Percentiles rank a stretch among this genome's conserved stretches.
phyloP scores from a whole-genome alignment of 2,113 vertebrate species.

The Fulmarus glacialis region DNA sequence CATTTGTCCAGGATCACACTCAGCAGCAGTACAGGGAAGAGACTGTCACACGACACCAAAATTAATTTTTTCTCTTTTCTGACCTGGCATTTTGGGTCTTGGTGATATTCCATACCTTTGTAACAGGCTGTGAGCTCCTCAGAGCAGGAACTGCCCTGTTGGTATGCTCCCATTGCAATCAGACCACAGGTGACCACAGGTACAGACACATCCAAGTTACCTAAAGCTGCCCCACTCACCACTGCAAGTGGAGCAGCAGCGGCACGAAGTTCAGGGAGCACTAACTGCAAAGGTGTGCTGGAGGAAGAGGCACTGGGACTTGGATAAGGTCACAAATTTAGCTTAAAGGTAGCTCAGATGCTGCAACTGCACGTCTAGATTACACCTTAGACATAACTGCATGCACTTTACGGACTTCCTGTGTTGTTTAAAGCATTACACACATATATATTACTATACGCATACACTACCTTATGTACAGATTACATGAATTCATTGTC shows the following conservation, averaged over 20 bases:
- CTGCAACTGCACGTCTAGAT: neutral
- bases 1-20: neutral
- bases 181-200: neutral
- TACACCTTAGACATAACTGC: neutral
- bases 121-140: neutral
- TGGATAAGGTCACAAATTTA: neutral
- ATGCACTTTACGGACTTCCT: neutral
- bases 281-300: neutral
- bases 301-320: neutral
- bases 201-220: neutral
- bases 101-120: neutral
- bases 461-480: neutral
- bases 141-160: neutral
- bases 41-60: accelerated
- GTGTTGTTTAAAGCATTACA: neutral
- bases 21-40: neutral
- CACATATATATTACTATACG: neutral
- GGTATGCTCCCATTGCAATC: neutral
- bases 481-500: neutral
- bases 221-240: neutral
- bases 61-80: neutral
- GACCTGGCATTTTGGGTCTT: neutral
- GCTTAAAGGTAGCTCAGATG: neutral
- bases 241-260: neutral
- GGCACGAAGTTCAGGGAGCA: neutral